phyloP scores from a whole-genome alignment of 1,140 invertebrate genomes.

The Zophobas atratus region DNA sequence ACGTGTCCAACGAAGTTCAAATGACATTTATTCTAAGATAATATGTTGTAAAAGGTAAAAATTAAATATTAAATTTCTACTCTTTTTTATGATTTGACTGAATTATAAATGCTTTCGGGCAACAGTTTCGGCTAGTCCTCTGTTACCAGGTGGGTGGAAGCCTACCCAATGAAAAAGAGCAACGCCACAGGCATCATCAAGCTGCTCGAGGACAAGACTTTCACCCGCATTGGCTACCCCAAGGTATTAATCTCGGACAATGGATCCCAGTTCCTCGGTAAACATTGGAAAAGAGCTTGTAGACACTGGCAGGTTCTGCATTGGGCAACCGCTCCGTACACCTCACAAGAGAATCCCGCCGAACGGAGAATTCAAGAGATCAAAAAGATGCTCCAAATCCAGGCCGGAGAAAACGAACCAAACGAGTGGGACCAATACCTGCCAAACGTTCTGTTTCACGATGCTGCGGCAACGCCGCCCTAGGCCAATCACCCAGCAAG shows the following conservation, averaged over 20 bases:
- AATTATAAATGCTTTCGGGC: too few species aligned
- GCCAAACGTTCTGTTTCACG: neutral
- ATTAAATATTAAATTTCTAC: too few species aligned
- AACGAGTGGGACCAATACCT: neutral
- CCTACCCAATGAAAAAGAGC: too few species aligned
- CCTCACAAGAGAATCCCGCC: neutral
- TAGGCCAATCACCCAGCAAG: neutral
- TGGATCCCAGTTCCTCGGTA: neutral
- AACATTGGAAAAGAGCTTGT: neutral
- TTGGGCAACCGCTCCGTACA: neutral
- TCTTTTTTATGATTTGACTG: too few species aligned
- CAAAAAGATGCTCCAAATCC: neutral
- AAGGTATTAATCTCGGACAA: too few species aligned
- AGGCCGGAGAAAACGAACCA: neutral
- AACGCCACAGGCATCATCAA: too few species aligned
- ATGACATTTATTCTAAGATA: slow-evolving; percentile 62
- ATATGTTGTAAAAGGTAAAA: slow-evolving; percentile 59
- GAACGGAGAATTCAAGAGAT: neutral
- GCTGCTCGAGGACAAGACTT: too few species aligned
- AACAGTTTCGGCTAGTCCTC: too few species aligned
- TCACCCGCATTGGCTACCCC: too few species aligned
- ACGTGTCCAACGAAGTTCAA: slow-evolving; percentile 60
- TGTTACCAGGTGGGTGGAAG: neutral
- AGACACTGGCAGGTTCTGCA: neutral
- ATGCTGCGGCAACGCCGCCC: neutral